These are phyloP conservation scores for Spisula subtruncata DNA, from an alignment of 2,888 invertebrate genomes.

Conservation along the genomic window DNA sequence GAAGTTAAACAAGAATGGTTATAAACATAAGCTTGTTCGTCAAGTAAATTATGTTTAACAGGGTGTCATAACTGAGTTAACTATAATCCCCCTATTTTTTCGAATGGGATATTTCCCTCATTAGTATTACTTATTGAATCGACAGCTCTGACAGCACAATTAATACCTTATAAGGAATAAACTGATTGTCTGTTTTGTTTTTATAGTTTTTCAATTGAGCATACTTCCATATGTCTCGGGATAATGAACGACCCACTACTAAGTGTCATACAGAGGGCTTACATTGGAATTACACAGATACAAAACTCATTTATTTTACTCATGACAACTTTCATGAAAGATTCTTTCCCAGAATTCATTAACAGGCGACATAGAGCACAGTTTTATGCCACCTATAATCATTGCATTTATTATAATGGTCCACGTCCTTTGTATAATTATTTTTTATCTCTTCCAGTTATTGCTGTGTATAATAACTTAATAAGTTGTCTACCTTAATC, in stretches of 20 bases:
- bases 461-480: background rate
- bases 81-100: too few species aligned
- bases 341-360: background rate
- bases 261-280: background rate
- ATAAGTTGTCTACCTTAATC: background rate
- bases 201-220: background rate
- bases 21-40: too few species aligned
- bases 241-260: background rate
- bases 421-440: constrained; percentile 6
- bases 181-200: background rate
- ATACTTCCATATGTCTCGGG: background rate
- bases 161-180: background rate
- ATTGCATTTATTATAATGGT: background rate
- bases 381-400: constrained; percentile 4
- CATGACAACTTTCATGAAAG: constrained; percentile 15
- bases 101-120: too few species aligned
- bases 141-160: too few species aligned
- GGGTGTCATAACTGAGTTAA: too few species aligned
- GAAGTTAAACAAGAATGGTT: too few species aligned
- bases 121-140: too few species aligned
- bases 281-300: background rate
- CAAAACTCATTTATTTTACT: constrained; percentile 19
- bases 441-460: background rate
- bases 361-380: background rate
- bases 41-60: too few species aligned